Base-by-base conservation (phyloP, 1,140 invertebrate species). In the Stegodyphus mimosarum region DNA sequence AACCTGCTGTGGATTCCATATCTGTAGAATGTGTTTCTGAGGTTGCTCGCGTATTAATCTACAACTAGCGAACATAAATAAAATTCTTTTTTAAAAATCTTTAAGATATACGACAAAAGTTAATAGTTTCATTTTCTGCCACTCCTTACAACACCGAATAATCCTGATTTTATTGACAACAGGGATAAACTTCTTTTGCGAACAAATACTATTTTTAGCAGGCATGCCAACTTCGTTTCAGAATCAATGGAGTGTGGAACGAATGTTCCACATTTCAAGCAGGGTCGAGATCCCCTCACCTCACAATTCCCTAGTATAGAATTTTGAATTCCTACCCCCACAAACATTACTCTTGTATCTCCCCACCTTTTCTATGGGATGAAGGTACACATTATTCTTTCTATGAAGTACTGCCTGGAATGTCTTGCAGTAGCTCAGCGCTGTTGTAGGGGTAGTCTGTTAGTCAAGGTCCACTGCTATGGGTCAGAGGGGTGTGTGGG, bases 361-460 rank as follows among this genome's bases (percentile, higher is more conserved):
- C 70, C 80, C 80, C 71, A 74, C 71, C 80, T 74, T 33, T 83
- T 83, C 80, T 74, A 83, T 83, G 71, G 18, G 69, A 11, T 49
- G n/a, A 74, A 67, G 70, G 80, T 83, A 83, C 80, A 83, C 81
- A 84, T 75, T 84, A 84, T 84, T 84, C 81, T 84, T 75, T 84
- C 63, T 67, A 76, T 84, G 72, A 70, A 84, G 81, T 84, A 33
- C 80, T 74, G 17, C 13, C 0, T 66, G 81, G 81, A 84, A 84
- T 84, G 81, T 50, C 63, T 50, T 70, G 55, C 49, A 48, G 77
- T 67, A 49, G 50, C 55, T 60, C 55, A 60, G 55, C 15, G 55
- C 15, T 11, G 9, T 60, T 15, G 55, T 15, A 60, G 52, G n/a
- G 53, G 63, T 69, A 48, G 71, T 83, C 71, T 83, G 71, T 83